Evolutionary conservation across 2,888 invertebrate genomes (phyloP).

Genomic region (Hyposoter didymator): DNA sequence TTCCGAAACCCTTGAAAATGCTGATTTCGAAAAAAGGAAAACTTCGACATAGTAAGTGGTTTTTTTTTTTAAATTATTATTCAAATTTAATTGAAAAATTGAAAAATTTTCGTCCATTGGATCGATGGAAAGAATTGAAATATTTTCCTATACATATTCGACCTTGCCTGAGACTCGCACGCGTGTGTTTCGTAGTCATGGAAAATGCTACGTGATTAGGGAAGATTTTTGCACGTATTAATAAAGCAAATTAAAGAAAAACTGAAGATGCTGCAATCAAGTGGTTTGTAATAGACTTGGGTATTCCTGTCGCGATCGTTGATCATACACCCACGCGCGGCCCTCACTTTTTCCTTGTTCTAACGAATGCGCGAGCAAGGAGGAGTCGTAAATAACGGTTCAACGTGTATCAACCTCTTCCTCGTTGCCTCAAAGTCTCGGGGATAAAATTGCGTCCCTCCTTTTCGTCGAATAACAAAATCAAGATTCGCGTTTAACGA

Average conservation of each 20-base stretch:
- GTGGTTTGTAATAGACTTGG: background rate
- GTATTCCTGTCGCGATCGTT: background rate
- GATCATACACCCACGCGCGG: background rate
- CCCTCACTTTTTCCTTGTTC: conserved; percentile 13
- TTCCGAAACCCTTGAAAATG: conserved; percentile 89
- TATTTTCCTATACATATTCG: background rate
- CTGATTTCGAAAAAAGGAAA: conserved; percentile 92
- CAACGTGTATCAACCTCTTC: background rate
- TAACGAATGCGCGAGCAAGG: background rate
- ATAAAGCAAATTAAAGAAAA: conserved; percentile 13
- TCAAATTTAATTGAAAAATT: background rate
- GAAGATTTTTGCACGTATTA: background rate
- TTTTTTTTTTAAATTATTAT: background rate
- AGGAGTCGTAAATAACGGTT: conserved; percentile 25
- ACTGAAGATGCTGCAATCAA: background rate
- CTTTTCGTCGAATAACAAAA: background rate
- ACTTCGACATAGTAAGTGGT: conserved; percentile 91
- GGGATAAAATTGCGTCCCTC: background rate
- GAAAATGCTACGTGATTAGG: background rate
- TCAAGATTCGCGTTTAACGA: background rate
- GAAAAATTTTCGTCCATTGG: background rate
- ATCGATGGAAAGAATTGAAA: background rate
- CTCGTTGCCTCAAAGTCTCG: background rate
- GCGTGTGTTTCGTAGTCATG: background rate
- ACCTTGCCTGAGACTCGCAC: background rate